Base-by-base conservation (phyloP, 2,888 invertebrate species). In the Tillus elongatus region DNA sequence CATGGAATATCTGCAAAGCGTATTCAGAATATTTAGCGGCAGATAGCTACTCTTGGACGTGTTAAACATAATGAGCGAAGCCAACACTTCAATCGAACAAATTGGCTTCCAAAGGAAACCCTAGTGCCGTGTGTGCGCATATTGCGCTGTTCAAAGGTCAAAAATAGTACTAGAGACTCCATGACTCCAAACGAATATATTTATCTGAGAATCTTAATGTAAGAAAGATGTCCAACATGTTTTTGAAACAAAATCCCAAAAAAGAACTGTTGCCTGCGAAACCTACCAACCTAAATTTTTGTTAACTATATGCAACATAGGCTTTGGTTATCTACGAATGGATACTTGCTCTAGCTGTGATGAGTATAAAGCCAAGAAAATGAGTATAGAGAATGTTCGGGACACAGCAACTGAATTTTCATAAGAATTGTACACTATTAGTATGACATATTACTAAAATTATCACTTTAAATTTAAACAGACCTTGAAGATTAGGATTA, bases 261-360 rank as follows among this genome's bases (percentile, higher is more conserved):
- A 34, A 27, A n/a, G n/a, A 6, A 30, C 10, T 11, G 19, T 43
- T 24, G 43, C 37, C n/a, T 41, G 41, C 36, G 41, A 43, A 39
- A 36, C 37, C 8, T 45, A 43, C 26, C 8, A 40, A 32, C 12
- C 27, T 11, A 40, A n/a, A n/a, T n/a, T 36, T 30, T 45, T 43
- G 33, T 35, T 33, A 12, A 41, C 26, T 14, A 32, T 43, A 11
- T 43, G 43, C 29, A 45, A 40, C 30, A 38, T 44, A 13, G 33
- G 37, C 10, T 46, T 44, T 33, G 43, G 42, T 8, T 44, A 43
- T 31, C 38, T 38, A 13, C 36, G 43, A 9, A 41, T 30, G 11
- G 37, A 39, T 15, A 43, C 43, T 9, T 43, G 41, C 27, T 40
- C 35, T 19, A 29, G 12, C 9, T 45, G 40, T 26, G 37, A 43